Evolutionary conservation across 2,113 vertebrate genomes (phyloP), one percentile per base, ranked within the genome.

Genomic region (Tinamus guttatus): DNA sequence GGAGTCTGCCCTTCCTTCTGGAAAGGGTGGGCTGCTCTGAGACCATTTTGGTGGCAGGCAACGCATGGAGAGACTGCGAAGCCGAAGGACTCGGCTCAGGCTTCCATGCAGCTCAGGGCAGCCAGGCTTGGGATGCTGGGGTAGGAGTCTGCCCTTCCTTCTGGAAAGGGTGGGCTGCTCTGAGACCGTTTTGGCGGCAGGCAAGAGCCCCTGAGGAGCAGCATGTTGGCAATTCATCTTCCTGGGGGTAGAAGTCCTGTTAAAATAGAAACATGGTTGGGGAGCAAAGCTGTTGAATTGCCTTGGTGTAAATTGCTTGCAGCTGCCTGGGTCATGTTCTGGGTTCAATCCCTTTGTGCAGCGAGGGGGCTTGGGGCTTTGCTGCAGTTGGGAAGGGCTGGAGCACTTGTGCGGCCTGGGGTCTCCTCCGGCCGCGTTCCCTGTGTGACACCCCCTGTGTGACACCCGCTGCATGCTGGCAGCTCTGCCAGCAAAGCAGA

Each of bases 231-330:
- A 65, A 19, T 91, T 84, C 28, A 62, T 84, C 85, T 84, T 74
- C 28, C 19, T 81, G 69, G 49, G 81, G 73, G 60, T 84, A 45
- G 45, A 62, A 81, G 17, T 19, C 28, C 81, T 62, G 51, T 58
- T 89, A 47, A 89, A 77, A 81, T 15, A 81, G 73, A 62, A 91
- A 12, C 36, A 11, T 12, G 56, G 47, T 9, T 64, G 71, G 60
- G 80, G 38, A 95, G 68, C 73, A 85, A 82, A 90, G 52, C 47
- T 85, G 0, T 0, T 78, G 70, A 85, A 81, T 87, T 93, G 81
- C 77, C 75, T 83, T n/a, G n/a, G n/a, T n/a, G 68, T 69, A 62
- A 93, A 86, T 83, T 75, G 83, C 71, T 88, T 49, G 67, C 68
- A 51, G 15, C 64, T 93, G 5, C n/a, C 51, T 13, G 76, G 85